A percentile compares a stretch with the other conserved stretches of the same genome.
These are phyloP conservation scores for Rhea pennata DNA, from an alignment of 2,113 vertebrate species.

Conservation along the genomic window DNA sequence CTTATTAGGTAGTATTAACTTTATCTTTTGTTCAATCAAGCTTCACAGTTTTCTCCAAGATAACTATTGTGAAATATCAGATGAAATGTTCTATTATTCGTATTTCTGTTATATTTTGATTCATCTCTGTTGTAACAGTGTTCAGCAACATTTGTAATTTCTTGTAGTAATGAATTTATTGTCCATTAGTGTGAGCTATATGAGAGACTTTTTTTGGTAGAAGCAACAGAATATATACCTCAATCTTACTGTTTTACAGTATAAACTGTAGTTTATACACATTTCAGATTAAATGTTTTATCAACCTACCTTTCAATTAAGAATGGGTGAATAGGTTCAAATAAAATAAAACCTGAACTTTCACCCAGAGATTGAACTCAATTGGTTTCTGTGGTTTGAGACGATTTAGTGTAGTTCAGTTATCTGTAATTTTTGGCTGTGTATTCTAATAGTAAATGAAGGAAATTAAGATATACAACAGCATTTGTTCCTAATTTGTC, in stretches of 20 bases:
- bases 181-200: slow-evolving; percentile 42
- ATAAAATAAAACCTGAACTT: slow-evolving; percentile 51
- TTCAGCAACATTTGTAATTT: slow-evolving; percentile 65
- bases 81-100: slow-evolving; percentile 66
- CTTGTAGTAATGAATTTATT: slow-evolving; percentile 34
- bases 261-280: slow-evolving; percentile 3
- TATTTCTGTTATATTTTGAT: slow-evolving; percentile 68
- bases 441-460: slow-evolving; percentile 31
- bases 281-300: slow-evolving; percentile 52
- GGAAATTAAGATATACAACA: background rate
- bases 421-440: slow-evolving; percentile 29
- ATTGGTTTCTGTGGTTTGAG: slow-evolving; percentile 25
- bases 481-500: background rate
- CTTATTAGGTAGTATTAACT: slow-evolving; percentile 97
- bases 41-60: slow-evolving; percentile 82
- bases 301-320: slow-evolving; percentile 53
- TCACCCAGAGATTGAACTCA: slow-evolving; percentile 10
- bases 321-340: slow-evolving; percentile 21
- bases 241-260: slow-evolving; percentile 18
- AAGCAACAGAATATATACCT: background rate
- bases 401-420: slow-evolving; percentile 12
- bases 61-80: slow-evolving; percentile 73
- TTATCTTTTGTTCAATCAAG: slow-evolving; percentile 93
- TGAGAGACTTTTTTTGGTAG: slow-evolving; percentile 18
- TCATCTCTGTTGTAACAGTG: slow-evolving; percentile 39